Evolutionary conservation across 2,797 vertebrate species (phyloP).

Genomic region (Sparidentex hasta): DNA sequence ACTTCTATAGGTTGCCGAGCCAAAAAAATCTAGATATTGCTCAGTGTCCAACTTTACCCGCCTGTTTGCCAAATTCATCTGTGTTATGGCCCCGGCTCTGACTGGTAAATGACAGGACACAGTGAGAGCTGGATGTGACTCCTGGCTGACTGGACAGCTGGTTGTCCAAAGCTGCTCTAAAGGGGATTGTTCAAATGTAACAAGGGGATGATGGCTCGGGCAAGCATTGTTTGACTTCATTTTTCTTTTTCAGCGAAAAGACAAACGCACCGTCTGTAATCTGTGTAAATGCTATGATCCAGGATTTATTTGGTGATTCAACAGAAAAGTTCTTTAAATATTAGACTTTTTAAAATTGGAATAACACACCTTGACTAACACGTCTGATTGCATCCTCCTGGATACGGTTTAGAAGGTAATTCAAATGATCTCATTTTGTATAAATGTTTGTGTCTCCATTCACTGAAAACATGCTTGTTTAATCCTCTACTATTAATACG

Average conservation of each 20-base stretch:
- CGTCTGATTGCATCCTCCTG: conserved; percentile 4
- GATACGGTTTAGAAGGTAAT: not conserved
- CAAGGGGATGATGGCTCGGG: conserved; percentile 48
- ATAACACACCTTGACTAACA: conserved; percentile 8
- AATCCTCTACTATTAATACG: not conserved
- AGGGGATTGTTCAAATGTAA: conserved; percentile 67
- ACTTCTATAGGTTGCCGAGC: conserved; percentile 43
- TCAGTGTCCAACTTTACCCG: conserved; percentile 39
- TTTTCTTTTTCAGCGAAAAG: conserved; percentile 12
- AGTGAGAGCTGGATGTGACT: conserved; percentile 65
- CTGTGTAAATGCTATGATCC: conserved; percentile 54
- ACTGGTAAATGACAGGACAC: conserved; percentile 70
- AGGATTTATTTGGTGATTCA: conserved; percentile 51
- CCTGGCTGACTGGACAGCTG: conserved; percentile 56
- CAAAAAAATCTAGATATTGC: conserved; percentile 34
- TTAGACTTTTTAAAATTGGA: conserved; percentile 11
- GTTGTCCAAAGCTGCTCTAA: conserved; percentile 63
- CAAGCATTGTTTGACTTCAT: conserved; percentile 32
- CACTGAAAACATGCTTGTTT: not conserved
- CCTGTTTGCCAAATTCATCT: conserved; percentile 55
- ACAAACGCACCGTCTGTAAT: conserved; percentile 46
- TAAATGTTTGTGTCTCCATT: not conserved
- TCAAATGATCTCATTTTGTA: not conserved
- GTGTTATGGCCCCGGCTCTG: conserved; percentile 58
- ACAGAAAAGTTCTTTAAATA: conserved; percentile 42